Evolutionary conservation across 2,888 invertebrate genomes (phyloP).

Genomic region (Acutogordius australiensis): DNA sequence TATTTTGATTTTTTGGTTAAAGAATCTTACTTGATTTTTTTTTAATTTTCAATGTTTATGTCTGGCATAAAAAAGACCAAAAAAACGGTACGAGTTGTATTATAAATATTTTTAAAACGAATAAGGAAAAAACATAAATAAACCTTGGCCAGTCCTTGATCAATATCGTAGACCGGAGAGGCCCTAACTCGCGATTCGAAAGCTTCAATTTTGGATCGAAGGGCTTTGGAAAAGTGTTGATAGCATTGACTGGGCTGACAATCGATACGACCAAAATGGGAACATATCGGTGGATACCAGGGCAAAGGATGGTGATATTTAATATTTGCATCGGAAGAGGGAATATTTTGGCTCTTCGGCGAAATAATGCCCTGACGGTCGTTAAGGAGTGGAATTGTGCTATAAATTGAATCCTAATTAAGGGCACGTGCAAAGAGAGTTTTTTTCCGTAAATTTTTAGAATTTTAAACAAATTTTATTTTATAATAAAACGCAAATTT

Average conservation of each 20-base stretch:
- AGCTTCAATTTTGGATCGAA: neutral
- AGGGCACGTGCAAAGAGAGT: neutral
- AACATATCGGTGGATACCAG: constrained; percentile 1
- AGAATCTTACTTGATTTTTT: too few relatives aligned
- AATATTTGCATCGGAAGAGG: too few relatives aligned
- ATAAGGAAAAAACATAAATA: too few relatives aligned
- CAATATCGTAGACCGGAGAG: neutral
- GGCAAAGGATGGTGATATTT: constrained; percentile 3
- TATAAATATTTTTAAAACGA: too few relatives aligned
- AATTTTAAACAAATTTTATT: neutral
- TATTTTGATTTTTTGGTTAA: too few relatives aligned
- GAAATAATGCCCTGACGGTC: neutral
- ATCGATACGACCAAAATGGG: neutral
- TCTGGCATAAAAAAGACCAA: too few relatives aligned
- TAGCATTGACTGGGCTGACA: neutral
- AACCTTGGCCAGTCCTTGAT: neutral
- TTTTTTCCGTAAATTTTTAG: neutral
- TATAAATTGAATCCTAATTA: neutral
- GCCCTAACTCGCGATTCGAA: neutral
- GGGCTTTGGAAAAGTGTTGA: neutral
- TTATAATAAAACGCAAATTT: neutral
- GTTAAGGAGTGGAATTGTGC: neutral
- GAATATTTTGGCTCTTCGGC: too few relatives aligned
- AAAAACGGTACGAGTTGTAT: too few relatives aligned
- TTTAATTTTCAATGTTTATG: too few relatives aligned